Conservation (phyloP, 2,113 vertebrate species). For the Bubo scandiacus region DNA sequence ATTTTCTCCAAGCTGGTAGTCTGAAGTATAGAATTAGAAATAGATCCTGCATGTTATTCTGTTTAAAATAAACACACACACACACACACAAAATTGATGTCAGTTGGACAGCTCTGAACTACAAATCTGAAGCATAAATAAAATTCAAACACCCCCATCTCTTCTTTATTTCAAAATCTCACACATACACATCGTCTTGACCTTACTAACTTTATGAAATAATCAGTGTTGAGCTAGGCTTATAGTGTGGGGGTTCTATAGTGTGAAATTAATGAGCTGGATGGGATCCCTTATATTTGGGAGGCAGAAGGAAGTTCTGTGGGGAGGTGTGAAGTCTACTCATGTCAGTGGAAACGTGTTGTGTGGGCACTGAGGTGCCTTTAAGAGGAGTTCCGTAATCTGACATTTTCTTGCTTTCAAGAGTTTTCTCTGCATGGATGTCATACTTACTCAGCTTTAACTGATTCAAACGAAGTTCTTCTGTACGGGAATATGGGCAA, state of each 20-base stretch:
- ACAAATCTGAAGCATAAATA: conserved; percentile 40
- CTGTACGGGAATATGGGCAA: background rate
- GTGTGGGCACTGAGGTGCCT: conserved; percentile 56
- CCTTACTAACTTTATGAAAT: conserved; percentile 33
- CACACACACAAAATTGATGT: background rate
- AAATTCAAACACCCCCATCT: conserved; percentile 35
- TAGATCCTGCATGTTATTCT: background rate
- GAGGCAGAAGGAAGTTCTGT: conserved; percentile 50
- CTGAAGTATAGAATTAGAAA: conserved; percentile 9
- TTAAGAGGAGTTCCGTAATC: conserved; percentile 46
- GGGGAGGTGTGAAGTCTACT: conserved; percentile 55
- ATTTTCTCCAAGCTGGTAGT: background rate
- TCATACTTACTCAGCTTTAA: conserved; percentile 14
- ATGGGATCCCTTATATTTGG: conserved; percentile 44
- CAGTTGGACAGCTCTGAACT: background rate
- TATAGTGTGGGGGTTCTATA: conserved; percentile 1
- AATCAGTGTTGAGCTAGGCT: background rate
- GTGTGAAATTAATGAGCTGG: conserved; percentile 53
- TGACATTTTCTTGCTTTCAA: conserved; percentile 57
- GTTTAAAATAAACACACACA: background rate
- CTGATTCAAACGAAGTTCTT: background rate
- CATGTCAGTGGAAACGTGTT: conserved; percentile 45
- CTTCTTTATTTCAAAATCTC: conserved; percentile 19
- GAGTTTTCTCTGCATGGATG: conserved; percentile 5
- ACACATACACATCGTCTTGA: background rate